Evolutionary conservation across 2,888 invertebrate genomes (phyloP).

Genomic region (Oligia fasciuncula): DNA sequence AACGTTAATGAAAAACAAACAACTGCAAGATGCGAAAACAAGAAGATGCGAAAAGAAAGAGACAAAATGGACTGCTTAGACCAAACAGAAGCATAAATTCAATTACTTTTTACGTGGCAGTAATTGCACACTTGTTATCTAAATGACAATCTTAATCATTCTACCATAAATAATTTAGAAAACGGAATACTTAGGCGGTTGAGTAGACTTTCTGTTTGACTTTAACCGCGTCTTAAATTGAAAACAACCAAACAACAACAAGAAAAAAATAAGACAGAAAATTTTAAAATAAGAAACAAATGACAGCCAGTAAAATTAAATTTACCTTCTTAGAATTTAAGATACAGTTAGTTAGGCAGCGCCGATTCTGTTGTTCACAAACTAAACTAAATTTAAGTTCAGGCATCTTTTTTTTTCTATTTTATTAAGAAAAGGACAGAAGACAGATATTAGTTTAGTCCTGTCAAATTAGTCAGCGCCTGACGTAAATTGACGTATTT

Average conservation of each 20-base stretch:
- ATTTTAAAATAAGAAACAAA: not conserved
- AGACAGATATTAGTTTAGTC: no score
- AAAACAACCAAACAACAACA: conserved; percentile 1
- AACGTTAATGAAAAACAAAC: not conserved
- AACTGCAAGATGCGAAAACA: not conserved
- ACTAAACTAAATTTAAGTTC: no score
- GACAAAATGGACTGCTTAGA: conserved; percentile 4
- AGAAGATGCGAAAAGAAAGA: not conserved
- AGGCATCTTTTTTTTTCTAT: no score
- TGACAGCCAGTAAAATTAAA: conserved; percentile 2
- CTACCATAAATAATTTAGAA: conserved; percentile 10
- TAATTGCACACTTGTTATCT: conserved; percentile 31
- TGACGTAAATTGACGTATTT: no score
- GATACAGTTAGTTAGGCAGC: conserved; percentile 36
- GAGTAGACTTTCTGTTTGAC: conserved; percentile 5
- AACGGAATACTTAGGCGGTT: not conserved
- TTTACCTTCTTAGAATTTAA: conserved; percentile 19
- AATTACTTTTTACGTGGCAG: conserved; percentile 37
- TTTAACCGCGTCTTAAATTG: conserved; percentile 8
- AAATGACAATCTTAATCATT: conserved; percentile 19
- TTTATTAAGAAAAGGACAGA: no score
- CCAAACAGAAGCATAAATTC: conserved; percentile 10
- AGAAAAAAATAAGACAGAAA: not conserved
- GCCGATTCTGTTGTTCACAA: no score
- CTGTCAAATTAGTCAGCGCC: no score